Conservation (phyloP, 35 echinoderm and acorn worm genomes). For the Heliocidaris erythrogramma region DNA sequence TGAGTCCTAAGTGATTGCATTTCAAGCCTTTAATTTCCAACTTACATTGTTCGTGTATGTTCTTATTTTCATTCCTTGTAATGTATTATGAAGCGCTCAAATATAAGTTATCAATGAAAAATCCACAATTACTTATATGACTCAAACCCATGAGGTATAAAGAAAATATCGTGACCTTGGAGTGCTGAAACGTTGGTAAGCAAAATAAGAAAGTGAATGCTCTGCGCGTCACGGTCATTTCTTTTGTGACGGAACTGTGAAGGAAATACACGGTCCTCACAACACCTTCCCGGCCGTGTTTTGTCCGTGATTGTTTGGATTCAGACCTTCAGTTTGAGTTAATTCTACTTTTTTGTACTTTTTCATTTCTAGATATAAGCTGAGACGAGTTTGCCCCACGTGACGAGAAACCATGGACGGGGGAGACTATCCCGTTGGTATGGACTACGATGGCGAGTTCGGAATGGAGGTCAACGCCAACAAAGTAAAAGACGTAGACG, state of each 20-base stretch:
- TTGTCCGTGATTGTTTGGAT: background rate
- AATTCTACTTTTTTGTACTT: background rate
- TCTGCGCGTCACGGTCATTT: too few relatives aligned
- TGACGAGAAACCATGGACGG: background rate
- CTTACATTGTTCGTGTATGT: background rate
- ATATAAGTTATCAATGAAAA: background rate
- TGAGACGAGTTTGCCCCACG: background rate
- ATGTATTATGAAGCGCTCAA: too few relatives aligned
- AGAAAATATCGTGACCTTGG: background rate
- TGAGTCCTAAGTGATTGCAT: background rate
- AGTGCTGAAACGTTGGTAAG: background rate
- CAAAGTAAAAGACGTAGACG: background rate
- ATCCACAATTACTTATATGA: background rate
- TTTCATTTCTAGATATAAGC: background rate
- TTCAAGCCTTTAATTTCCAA: background rate
- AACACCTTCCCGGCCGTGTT: too few relatives aligned
- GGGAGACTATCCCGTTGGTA: conserved; percentile 13
- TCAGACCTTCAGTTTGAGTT: background rate
- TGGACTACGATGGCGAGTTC: background rate
- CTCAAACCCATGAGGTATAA: background rate
- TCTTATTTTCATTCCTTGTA: background rate
- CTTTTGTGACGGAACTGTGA: too few relatives aligned
- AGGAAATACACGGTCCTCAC: too few relatives aligned
- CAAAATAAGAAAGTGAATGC: background rate
- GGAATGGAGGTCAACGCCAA: conserved; percentile 25